Conservation (phyloP, 2,797 vertebrate genomes). For the Rhabdomys pumilio region DNA sequence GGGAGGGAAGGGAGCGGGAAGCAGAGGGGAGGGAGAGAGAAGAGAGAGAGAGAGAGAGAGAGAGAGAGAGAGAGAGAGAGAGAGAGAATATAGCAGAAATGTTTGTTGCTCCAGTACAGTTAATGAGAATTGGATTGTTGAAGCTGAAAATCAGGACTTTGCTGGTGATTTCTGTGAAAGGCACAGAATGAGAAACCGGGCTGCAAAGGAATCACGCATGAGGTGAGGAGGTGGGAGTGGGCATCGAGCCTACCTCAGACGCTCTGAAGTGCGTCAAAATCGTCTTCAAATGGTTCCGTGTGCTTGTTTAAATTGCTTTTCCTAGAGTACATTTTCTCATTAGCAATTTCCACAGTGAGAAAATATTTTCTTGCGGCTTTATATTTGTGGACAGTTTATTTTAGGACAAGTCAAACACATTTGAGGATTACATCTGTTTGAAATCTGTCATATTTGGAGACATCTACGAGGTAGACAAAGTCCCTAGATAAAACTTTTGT, state of each 20-base stretch:
- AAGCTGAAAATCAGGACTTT: slow-evolving; percentile 41
- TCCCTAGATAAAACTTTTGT: slow-evolving; percentile 35
- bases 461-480: neutral
- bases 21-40: too few relatives aligned
- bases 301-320: neutral
- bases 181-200: neutral
- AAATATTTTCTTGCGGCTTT: neutral
- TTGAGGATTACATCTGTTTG: slow-evolving; percentile 19
- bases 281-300: neutral
- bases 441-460: neutral
- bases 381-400: neutral
- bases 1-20: neutral
- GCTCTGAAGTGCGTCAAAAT: neutral
- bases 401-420: slow-evolving; percentile 22
- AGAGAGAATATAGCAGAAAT: neutral
- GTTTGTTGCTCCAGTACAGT: neutral
- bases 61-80: neutral
- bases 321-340: slow-evolving; percentile 3
- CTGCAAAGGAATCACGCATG: neutral
- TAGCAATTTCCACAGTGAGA: neutral
- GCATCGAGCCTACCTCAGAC: too few relatives aligned
- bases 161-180: neutral
- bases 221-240: neutral
- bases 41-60: neutral
- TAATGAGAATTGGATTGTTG: neutral